Base-by-base conservation (phyloP, 2,797 vertebrate genomes). In the Rhinatrema bivittatum region DNA sequence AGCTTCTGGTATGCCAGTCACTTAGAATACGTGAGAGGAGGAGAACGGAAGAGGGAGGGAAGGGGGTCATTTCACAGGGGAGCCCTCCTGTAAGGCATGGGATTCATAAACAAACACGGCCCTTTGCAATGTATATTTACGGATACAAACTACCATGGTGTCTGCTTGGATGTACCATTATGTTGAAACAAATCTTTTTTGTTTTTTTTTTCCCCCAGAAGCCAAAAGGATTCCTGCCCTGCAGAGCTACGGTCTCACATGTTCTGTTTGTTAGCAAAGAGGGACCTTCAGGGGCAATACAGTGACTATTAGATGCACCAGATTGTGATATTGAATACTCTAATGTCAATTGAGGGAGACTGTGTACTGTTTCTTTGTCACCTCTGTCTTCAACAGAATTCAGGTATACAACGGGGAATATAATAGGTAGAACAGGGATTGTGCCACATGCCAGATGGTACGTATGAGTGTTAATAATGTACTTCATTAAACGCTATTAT, bases 81-180 rank as follows among this genome's bases (percentile, higher is more conserved):
- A n/a, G n/a, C n/a, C n/a, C n/a, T n/a, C n/a, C n/a, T n/a, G n/a
- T n/a, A n/a, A n/a, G n/a, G n/a, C n/a, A n/a, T n/a, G n/a, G n/a
- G n/a, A n/a, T n/a, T n/a, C n/a, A n/a, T n/a, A n/a, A n/a, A n/a
- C n/a, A n/a, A n/a, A n/a, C n/a, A n/a, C n/a, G n/a, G n/a, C n/a
- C n/a, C n/a, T n/a, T n/a, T n/a, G n/a, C 56, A 46, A 45, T 43
- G 45, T 59, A 34, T 50, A 31, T 60, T 67, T 64, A 50, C 60
- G 60, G 66, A 62, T 70, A 66, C 66, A 62, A 66, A 59, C 56
- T 50, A 37, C 60, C 39, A 16, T 56, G 56, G 64, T 66, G 70
- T 59, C 56, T 59, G 60, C 63, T 70, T 66, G 60, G 56, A 70
- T 62, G 29, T 52, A 56, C 25, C 4, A 10, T 40, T 51, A 29